Evolutionary conservation across 2,797 vertebrate species (phyloP).

Genomic region (Apogon hyalosoma): DNA sequence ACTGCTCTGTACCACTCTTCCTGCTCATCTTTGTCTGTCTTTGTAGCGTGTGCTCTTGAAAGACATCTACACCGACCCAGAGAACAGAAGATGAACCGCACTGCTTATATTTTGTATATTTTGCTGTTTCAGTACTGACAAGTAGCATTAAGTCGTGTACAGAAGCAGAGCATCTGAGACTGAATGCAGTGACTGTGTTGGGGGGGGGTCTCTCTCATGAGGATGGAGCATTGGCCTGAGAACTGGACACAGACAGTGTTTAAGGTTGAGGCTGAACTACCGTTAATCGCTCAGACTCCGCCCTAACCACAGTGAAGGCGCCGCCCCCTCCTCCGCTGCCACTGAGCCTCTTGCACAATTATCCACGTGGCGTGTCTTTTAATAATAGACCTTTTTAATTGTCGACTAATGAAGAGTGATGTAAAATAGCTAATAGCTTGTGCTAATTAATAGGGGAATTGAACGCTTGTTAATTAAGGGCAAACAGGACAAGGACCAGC

Average conservation of each 20-base stretch:
- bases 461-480: constrained; percentile 95
- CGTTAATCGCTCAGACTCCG: constrained; percentile 49
- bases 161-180: constrained; percentile 38
- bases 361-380: constrained; percentile 87
- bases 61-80: no score
- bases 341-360: constrained; percentile 80
- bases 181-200: constrained; percentile 28
- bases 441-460: constrained; percentile 95
- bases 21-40: constrained; percentile 40
- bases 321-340: constrained; percentile 43
- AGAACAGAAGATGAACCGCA: not conserved
- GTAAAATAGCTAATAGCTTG: constrained; percentile 92
- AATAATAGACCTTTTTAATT: constrained; percentile 94
- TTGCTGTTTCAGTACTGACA: not conserved
- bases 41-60: constrained; percentile 20
- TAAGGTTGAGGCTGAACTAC: constrained; percentile 56
- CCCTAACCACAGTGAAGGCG: constrained; percentile 34
- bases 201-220: constrained; percentile 43
- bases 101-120: not conserved
- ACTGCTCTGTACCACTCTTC: constrained; percentile 27
- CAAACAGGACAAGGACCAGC: constrained; percentile 91
- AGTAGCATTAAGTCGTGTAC: constrained; percentile 15
- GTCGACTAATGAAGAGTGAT: constrained; percentile 90
- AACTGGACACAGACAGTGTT: constrained; percentile 53
- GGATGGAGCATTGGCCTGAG: constrained; percentile 53